These are phyloP conservation scores for Hypothenemus hampei DNA, from an alignment of 1,140 invertebrate genomes.

Conservation along the genomic window DNA sequence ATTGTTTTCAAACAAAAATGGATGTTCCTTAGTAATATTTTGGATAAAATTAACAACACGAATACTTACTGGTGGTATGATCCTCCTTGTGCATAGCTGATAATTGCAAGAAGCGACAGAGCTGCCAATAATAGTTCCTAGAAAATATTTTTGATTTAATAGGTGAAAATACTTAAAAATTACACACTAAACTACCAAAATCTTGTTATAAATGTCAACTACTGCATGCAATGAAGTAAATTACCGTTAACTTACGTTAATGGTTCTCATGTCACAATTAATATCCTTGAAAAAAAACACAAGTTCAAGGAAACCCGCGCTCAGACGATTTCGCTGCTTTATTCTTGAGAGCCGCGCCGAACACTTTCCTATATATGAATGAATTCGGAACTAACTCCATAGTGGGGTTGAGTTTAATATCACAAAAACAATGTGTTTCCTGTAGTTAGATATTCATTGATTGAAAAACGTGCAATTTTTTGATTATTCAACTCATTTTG, in stretches of 20 bases:
- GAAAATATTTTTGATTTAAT: not conserved
- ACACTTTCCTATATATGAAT: conserved; percentile 21
- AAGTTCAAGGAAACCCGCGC: conserved; percentile 10
- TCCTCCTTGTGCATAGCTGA: conserved; percentile 3
- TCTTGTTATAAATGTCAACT: no score
- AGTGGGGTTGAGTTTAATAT: conserved; percentile 11
- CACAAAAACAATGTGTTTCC: not conserved
- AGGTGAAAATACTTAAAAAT: not conserved
- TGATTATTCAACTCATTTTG: no score
- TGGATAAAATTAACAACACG: no score
- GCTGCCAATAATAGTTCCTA: not conserved
- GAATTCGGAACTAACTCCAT: conserved; percentile 18
- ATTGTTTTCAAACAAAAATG: no score
- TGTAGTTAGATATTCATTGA: no score
- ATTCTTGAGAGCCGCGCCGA: conserved; percentile 1
- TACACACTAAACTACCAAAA: not conserved
- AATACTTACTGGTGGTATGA: conserved; percentile 12
- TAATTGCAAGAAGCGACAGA: not conserved
- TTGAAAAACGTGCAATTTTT: no score
- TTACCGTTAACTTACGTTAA: conserved; percentile 9
- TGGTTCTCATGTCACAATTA: conserved; percentile 1
- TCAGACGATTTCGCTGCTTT: conserved; percentile 17
- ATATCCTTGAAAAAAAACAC: conserved; percentile 11
- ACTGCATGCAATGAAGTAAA: not conserved
- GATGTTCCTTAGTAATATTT: no score